Evolutionary conservation across 2,797 vertebrate genomes (phyloP), one percentile per base, ranked within the genome.

Genomic region (Catamblyrhynchus diadema): DNA sequence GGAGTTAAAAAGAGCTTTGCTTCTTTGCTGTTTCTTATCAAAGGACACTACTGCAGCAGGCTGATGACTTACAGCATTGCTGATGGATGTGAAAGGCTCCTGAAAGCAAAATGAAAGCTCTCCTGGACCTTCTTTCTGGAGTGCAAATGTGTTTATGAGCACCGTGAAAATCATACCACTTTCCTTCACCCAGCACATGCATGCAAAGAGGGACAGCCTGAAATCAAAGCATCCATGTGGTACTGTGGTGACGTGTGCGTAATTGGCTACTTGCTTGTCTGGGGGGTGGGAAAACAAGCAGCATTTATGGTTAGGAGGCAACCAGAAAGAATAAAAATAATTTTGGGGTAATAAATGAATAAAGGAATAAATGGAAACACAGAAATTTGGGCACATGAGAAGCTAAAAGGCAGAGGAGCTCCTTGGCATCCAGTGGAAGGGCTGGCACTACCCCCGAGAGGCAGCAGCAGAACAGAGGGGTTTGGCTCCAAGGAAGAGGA

Each of bases 41-140:
- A 86, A 86, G 53, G 39, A 74, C 2, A 19, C 45, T 81, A 74
- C 35, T 57, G 28, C n/a, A 80, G 45, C 41, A 85, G 61, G 42
- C n/a, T 81, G 66, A 41, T 33, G 53, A 51, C 42, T 69, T 86
- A 51, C 12, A 71, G 74, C 44, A 24, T 27, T 70, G 45, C 13
- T 53, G 67, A 75, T 10, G 8, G 25, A 81, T 30, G 32, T 61
- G 73, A 86, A 84, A 72, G 70, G 57, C 64, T 94, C 57, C 60
- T 51, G 73, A 75, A 92, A 82, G 47, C 56, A 91, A 53, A 87
- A 73, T 19, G 14, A 28, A 30, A 30, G 62, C 51, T 60, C 70
- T 77, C 75, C 48, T 37, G 56, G 47, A 60, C 35, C 27, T 51
- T 78, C 50, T 37, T 91, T 54, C 60, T 48, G 10, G 30, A 59